Conservation (phyloP, 2,888 invertebrate genomes). For the Drosophila aldrichi region DNA sequence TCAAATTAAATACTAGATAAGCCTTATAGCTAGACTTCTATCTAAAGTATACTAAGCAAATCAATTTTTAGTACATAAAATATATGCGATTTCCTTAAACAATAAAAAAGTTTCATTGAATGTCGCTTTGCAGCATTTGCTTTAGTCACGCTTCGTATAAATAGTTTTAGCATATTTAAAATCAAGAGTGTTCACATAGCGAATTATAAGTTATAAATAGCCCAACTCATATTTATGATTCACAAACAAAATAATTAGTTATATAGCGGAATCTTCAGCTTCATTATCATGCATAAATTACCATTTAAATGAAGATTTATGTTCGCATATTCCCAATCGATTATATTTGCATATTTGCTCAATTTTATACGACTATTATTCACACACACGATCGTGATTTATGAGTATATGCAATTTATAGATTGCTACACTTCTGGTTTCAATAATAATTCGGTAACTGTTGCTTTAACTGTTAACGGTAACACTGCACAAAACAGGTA, state of each 20-base stretch:
- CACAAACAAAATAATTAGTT: neutral
- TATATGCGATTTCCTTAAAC: neutral
- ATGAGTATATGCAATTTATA: slow-evolving; percentile 2
- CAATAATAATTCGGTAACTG: slow-evolving; percentile 37
- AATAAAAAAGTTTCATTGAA: neutral
- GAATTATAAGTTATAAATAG: neutral
- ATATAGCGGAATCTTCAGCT: slow-evolving; percentile 8
- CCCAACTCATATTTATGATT: neutral
- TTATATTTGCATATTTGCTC: slow-evolving; percentile 4
- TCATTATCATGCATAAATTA: slow-evolving; percentile 27
- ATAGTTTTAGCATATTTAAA: neutral
- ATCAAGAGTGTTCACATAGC: neutral
- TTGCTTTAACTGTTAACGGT: slow-evolving; percentile 44
- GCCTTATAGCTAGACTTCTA: neutral
- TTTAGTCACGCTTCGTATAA: neutral
- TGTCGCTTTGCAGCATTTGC: neutral
- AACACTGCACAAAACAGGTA: slow-evolving; percentile 52
- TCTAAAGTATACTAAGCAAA: neutral
- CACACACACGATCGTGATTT: slow-evolving; percentile 15
- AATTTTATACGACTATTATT: neutral
- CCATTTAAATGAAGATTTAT: slow-evolving; percentile 33
- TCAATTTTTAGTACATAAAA: neutral
- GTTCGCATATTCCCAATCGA: slow-evolving; percentile 4
- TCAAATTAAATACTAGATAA: neutral
- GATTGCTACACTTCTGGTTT: slow-evolving; percentile 36